phyloP scores from a whole-genome alignment of 1,140 invertebrate genomes.

The Drosophila aff. region DNA sequence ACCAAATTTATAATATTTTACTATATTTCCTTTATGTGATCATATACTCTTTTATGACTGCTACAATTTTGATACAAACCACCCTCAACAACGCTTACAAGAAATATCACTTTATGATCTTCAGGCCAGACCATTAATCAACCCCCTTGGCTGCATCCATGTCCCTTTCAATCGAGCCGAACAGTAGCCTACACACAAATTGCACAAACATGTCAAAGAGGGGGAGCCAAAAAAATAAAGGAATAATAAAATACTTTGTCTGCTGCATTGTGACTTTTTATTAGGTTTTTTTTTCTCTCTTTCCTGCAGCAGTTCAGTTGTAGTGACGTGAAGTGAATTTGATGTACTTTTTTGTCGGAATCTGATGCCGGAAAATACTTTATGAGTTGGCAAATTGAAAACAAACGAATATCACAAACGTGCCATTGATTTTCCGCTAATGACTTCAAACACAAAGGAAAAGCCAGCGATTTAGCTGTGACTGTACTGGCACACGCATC shows the following conservation, averaged over 20 bases:
- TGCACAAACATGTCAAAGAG: constrained; percentile 49
- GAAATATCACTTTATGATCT: constrained; percentile 36
- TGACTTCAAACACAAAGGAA: constrained; percentile 34
- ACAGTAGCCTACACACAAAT: constrained; percentile 53
- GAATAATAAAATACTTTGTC: constrained; percentile 51
- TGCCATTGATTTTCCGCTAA: constrained; percentile 42
- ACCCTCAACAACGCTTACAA: constrained; percentile 21
- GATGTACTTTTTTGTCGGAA: not conserved
- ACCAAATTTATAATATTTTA: not conserved
- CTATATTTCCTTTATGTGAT: constrained; percentile 15
- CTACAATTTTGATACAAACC: constrained; percentile 10
- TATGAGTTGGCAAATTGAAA: constrained; percentile 24
- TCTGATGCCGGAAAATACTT: constrained; percentile 13
- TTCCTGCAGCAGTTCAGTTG: constrained; percentile 6
- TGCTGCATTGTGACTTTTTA: constrained; percentile 39
- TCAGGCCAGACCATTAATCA: constrained; percentile 17
- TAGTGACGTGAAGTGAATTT: constrained; percentile 7
- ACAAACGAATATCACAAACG: constrained; percentile 11
- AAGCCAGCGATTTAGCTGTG: constrained; percentile 51
- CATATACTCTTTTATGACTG: not conserved
- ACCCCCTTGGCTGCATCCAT: constrained; percentile 32
- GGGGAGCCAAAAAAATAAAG: constrained; percentile 17
- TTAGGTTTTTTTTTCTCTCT: constrained; percentile 16
- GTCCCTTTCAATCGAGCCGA: constrained; percentile 22
- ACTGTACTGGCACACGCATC: constrained; percentile 57